Evolutionary conservation across 2,797 vertebrate species (phyloP).

Genomic region (Crocidura indochinensis): DNA sequence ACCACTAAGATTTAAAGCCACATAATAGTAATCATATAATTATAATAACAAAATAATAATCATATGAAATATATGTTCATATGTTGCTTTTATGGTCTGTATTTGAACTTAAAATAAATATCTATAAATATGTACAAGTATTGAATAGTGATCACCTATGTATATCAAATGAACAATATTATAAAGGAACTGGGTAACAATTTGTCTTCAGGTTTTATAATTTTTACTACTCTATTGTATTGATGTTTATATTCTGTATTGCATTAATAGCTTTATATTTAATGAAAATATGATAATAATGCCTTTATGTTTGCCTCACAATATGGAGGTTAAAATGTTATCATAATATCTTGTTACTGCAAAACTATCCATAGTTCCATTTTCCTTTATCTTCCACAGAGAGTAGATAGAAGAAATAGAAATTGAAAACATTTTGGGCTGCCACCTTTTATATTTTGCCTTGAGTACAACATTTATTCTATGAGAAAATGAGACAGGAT

Average conservation of each 20-base stretch:
- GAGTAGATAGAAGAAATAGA: neutral
- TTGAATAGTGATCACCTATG: neutral
- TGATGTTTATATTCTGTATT: neutral
- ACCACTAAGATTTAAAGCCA: slow-evolving; percentile 22
- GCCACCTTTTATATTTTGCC: slow-evolving; percentile 55
- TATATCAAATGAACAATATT: neutral
- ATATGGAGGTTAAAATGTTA: slow-evolving; percentile 4
- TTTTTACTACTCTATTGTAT: neutral
- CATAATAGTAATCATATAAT: neutral
- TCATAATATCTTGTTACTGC: neutral
- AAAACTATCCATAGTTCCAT: neutral
- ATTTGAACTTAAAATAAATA: neutral
- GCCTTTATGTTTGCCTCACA: neutral
- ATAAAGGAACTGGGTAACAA: slow-evolving; percentile 26
- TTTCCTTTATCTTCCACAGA: slow-evolving; percentile 11
- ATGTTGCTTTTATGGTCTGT: neutral
- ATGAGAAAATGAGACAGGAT: slow-evolving; percentile 54
- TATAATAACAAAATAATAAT: too few species aligned
- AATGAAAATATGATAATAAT: neutral
- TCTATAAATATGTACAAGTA: neutral
- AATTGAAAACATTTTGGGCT: slow-evolving; percentile 3
- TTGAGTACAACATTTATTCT: slow-evolving; percentile 47
- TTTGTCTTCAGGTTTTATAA: neutral
- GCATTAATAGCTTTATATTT: slow-evolving; percentile 7
- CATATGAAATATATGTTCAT: neutral